Evolutionary conservation across 2,113 vertebrate species (phyloP).

Genomic region (Rhadina sibilatrix): DNA sequence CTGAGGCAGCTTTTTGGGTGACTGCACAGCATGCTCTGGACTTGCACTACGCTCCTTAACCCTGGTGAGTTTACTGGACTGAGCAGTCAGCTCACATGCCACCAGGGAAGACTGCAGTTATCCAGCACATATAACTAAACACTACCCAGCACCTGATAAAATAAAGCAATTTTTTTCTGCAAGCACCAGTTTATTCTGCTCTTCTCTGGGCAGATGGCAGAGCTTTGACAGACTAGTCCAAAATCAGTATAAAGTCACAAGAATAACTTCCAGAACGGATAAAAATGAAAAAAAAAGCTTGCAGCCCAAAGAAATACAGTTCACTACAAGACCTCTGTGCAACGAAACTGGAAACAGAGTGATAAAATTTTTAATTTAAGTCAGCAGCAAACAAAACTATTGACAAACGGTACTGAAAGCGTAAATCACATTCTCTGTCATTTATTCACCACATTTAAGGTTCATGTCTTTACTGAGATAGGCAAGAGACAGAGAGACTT

Average conservation of each 20-base stretch:
- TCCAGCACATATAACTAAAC: neutral
- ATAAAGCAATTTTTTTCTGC: neutral
- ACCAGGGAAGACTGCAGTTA: neutral
- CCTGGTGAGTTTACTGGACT: neutral
- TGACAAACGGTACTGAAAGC: neutral
- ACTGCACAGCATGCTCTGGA: neutral
- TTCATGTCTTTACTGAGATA: neutral
- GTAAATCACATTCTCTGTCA: neutral
- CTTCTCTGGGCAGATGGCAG: neutral
- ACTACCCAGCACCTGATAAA: neutral
- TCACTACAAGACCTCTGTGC: neutral
- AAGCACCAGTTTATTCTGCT: neutral
- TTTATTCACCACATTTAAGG: neutral
- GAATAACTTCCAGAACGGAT: neutral
- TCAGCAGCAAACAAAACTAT: constrained; percentile 1
- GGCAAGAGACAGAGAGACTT: neutral
- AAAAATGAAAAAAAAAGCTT: neutral
- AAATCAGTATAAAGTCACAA: neutral
- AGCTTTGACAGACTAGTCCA: neutral
- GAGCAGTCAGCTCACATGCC: neutral
- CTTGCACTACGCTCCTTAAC: neutral
- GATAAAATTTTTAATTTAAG: neutral
- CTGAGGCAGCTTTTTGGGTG: neutral
- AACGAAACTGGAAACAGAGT: neutral
- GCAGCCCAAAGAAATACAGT: neutral